Evolutionary conservation across 2,888 invertebrate species (phyloP).

Genomic region (Empis stercorea): DNA sequence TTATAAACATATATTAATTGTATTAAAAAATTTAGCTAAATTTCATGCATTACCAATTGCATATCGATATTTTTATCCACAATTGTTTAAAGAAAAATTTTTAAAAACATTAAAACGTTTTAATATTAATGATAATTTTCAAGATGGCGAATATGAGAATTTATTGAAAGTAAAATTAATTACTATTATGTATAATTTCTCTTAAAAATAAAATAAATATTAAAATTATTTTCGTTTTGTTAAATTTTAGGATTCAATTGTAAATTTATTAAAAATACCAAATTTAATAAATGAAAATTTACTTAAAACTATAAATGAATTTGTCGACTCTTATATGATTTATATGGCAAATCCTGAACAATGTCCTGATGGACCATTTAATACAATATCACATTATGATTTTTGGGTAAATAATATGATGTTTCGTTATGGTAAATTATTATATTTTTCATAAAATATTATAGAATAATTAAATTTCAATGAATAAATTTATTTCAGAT

Average conservation of each 20-base stretch:
- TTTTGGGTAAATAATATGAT: slow-evolving; percentile 50
- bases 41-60: slow-evolving; percentile 48
- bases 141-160: slow-evolving; percentile 2
- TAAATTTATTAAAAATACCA: slow-evolving; percentile 11
- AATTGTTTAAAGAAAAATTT: slow-evolving; percentile 34
- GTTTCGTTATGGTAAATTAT: slow-evolving; percentile 34
- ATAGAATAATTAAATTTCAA: not conserved
- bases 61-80: slow-evolving; percentile 37
- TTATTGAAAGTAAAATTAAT: slow-evolving; percentile 7
- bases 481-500: slow-evolving; percentile 14
- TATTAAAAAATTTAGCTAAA: slow-evolving; percentile 39
- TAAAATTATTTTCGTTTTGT: no score
- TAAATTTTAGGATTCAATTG: slow-evolving; percentile 6
- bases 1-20: slow-evolving; percentile 36
- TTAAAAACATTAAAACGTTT: slow-evolving; percentile 30
- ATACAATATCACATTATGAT: slow-evolving; percentile 43
- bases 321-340: no score
- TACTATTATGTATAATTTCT: no score
- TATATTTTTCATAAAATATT: no score
- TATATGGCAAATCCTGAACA: slow-evolving; percentile 17
- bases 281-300: slow-evolving; percentile 9
- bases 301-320: slow-evolving; percentile 15
- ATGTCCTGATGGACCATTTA: slow-evolving; percentile 35
- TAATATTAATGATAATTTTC: slow-evolving; percentile 17
- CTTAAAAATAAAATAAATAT: no score